A percentile compares a stretch with the other conserved stretches of the same genome.
These are phyloP conservation scores for Gonatopus flavifemur DNA, from an alignment of 1,140 invertebrate species.

Conservation along the genomic window DNA sequence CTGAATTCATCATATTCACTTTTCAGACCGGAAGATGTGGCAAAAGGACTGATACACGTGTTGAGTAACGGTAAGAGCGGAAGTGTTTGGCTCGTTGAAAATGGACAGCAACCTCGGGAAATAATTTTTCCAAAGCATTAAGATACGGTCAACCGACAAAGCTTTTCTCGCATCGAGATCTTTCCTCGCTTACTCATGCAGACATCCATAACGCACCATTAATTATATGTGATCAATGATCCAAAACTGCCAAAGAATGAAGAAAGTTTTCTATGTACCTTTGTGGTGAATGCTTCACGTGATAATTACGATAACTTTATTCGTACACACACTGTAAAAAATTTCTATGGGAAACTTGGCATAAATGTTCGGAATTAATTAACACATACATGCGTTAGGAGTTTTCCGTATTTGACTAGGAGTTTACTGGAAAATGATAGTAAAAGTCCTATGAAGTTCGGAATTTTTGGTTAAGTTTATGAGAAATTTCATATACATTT, in stretches of 20 bases:
- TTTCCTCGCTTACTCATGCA: constrained; percentile 26
- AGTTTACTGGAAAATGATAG: too few relatives aligned
- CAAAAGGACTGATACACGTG: constrained; percentile 65
- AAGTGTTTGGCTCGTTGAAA: constrained; percentile 71
- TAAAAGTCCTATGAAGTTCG: too few relatives aligned
- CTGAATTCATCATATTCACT: constrained; percentile 22
- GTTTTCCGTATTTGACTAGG: too few relatives aligned
- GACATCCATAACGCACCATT: constrained; percentile 32
- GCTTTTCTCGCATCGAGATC: constrained; percentile 5
- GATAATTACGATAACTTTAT: too few relatives aligned
- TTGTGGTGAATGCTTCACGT: too few relatives aligned
- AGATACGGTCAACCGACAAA: constrained; percentile 7
- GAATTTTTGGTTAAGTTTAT: too few relatives aligned
- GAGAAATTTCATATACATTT: too few relatives aligned
- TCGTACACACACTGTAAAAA: too few relatives aligned
- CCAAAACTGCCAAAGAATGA: neutral
- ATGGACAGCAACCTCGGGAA: constrained; percentile 66
- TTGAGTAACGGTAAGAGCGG: constrained; percentile 68
- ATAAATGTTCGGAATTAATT: too few relatives aligned
- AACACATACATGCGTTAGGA: too few relatives aligned
- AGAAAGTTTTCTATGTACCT: neutral
- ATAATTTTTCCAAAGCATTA: constrained; percentile 53
- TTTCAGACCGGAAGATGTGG: constrained; percentile 68
- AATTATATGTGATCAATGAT: constrained; percentile 10
- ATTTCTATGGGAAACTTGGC: too few relatives aligned